Base-by-base conservation (phyloP, 1,140 invertebrate genomes). In the Ctenoplectra terminalis region DNA sequence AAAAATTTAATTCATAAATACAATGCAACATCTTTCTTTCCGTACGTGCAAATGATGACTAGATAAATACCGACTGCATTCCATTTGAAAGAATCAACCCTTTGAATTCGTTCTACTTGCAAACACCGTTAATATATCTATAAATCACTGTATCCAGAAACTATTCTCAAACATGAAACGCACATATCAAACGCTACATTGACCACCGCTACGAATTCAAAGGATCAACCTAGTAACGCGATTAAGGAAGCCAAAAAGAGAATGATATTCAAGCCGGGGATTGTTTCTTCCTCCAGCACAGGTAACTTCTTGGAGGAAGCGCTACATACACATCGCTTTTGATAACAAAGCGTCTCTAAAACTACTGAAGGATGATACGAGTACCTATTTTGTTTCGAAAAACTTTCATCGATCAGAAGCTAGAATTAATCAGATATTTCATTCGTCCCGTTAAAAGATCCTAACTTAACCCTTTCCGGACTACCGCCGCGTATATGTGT, bases 221-320 rank as follows among this genome's bases (percentile, higher is more conserved):
- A 54, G 69, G 46, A 26, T 70, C 17, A 37, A 81, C 72, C 58
- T 31, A 52, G n/a, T 4, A 29, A 67, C n/a, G 40, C 48, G 43
- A 73, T n/a, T 11, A 66, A 29, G 23, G 34, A 75, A 69, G 69
- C 54, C 31, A 60, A 54, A 46, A 78, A 70, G 26, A 31, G n/a
- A 58, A 77, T 58, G 66, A 2, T 76, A 60, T 48, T 78, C 50
- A 69, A 82, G 78, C 63, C 46, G 56, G 6, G 52, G n/a, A 84
- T 67, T 58, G 26, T 60, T 63, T 60, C 72, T 88, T 86, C 84
- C 87, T 88, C 87, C 87, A 88, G 87, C 87, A 88, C 87, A 88
- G 87, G 13, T 80, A 88, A 85, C 63, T 82, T 88, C 84, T 88
- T 85, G 87, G 84, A 88, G 87, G 81, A 86, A 84, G 78, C 61